A percentile compares a stretch with the other conserved stretches of the same genome.
These are phyloP conservation scores for Mus caroli DNA, from an alignment of 2,797 vertebrate species.

Conservation along the genomic window DNA sequence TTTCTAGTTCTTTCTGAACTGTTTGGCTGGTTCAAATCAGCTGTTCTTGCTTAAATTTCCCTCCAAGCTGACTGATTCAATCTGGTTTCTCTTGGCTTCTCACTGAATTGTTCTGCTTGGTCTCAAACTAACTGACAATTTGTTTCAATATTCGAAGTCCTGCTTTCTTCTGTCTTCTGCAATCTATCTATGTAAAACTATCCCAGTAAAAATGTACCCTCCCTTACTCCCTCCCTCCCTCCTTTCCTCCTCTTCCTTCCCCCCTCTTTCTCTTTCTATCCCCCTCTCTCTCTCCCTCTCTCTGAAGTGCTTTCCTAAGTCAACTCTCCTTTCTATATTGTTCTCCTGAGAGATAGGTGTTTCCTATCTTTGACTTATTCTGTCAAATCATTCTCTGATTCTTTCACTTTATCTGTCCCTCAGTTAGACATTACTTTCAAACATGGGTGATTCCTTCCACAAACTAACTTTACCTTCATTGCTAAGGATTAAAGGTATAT, in stretches of 20 bases:
- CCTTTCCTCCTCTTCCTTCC: no score
- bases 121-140: not conserved
- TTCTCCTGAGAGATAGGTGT: not conserved
- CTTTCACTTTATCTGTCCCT: not conserved
- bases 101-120: not conserved
- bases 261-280: no score
- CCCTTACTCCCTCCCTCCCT: no score
- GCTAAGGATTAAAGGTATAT: not conserved
- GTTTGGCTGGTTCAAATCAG: not conserved
- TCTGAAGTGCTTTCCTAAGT: not conserved
- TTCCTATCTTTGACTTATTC: not conserved
- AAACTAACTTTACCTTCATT: not conserved
- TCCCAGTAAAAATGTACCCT: not conserved
- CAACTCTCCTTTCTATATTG: not conserved
- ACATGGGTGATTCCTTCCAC: not conserved
- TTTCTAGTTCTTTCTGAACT: not conserved
- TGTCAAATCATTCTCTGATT: not conserved
- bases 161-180: not conserved
- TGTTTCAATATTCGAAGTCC: not conserved
- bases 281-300: no score
- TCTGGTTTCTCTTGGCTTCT: not conserved
- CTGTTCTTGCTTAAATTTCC: not conserved
- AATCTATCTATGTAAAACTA: not conserved
- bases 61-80: not conserved
- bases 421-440: not conserved